Base-by-base conservation (phyloP, 2,797 vertebrate species). In the Strix occidentalis region DNA sequence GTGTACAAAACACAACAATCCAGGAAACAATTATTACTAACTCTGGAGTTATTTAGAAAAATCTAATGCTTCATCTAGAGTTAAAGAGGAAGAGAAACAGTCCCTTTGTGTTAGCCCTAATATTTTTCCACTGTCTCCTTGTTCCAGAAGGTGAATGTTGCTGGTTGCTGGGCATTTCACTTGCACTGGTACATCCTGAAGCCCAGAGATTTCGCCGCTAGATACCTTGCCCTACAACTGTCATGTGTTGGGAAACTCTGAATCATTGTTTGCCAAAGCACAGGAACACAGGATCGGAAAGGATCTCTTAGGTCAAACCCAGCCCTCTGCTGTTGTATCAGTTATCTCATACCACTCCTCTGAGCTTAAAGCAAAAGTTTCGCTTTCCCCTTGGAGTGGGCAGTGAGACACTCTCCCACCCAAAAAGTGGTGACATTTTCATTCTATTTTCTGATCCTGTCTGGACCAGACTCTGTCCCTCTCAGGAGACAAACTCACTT, bases 191-290 rank as follows among this genome's bases (percentile, higher is more conserved):
- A 39, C 31, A 64, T 71, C 45, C 61, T 78, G 75, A 69, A 92
- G 65, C 72, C 78, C 78, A 87, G 88, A 57, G 72, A 61, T 90
- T 83, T 94, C 69, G 72, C 87, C 0, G 1, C 69, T 75, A 74
- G 54, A 57, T 78, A 60, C 53, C 37, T 65, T 85, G 53, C 45
- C 65, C 54, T 81, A 20, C 26, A 60, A 50, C 65, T 81, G 50
- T 91, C 78, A 14, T 68, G 53, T 64, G 39, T 3, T 65, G 72
- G 92, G 78, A 90, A 96, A 88, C 58, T 82, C 25, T 91, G 94
- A 97, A 94, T 90, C 89, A 66, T 16, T 92, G 84, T 90, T 96
- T 94, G 68, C 76, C 69, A 54, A 77, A 93, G 60, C 84, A 64
- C n/a, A 56, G 90, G 54, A 88, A 78, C 39, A 63, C 16, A 65